A percentile compares a stretch with the other conserved stretches of the same genome.
Evolutionary conservation across 1,140 invertebrate genomes (phyloP).

Genomic region (Pseudoatta argentina): DNA sequence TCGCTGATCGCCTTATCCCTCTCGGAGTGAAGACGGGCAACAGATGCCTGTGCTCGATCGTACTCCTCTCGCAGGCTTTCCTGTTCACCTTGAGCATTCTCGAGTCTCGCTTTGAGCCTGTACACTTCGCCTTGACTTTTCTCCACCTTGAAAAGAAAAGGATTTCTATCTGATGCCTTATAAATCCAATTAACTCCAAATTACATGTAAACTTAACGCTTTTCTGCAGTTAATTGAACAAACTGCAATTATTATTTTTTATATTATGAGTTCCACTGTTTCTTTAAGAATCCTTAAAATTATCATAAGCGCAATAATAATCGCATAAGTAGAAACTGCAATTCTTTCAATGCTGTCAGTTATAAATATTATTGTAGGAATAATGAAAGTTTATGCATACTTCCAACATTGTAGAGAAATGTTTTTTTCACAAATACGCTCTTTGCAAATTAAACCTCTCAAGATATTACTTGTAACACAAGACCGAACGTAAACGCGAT

Average conservation of each 20-base stretch:
- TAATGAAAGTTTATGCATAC: conserved; percentile 14
- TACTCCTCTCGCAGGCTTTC: conserved; percentile 96
- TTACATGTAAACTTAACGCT: background rate
- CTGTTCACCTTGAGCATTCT: conserved; percentile 97
- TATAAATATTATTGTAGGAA: background rate
- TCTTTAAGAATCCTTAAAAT: background rate
- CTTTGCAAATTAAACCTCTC: background rate
- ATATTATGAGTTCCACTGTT: background rate
- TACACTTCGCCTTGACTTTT: conserved; percentile 98
- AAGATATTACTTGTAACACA: background rate
- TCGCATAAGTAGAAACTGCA: background rate
- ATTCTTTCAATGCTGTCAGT: background rate
- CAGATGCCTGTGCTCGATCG: conserved; percentile 91
- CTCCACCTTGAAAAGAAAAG: conserved; percentile 79
- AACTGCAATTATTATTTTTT: background rate
- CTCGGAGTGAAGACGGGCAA: conserved; percentile 94
- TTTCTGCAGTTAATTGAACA: background rate
- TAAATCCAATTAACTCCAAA: background rate
- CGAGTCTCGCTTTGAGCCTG: conserved; percentile 95
- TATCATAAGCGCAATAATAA: background rate
- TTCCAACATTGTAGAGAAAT: conserved; percentile 10
- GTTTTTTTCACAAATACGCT: background rate
- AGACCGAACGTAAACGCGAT: background rate
- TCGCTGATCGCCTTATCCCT: conserved; percentile 94
- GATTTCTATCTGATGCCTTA: background rate